A percentile compares a stretch with the other conserved stretches of the same genome.
Evolutionary conservation across 2,888 invertebrate genomes (phyloP).

Genomic region (Sesia bembeciformis): DNA sequence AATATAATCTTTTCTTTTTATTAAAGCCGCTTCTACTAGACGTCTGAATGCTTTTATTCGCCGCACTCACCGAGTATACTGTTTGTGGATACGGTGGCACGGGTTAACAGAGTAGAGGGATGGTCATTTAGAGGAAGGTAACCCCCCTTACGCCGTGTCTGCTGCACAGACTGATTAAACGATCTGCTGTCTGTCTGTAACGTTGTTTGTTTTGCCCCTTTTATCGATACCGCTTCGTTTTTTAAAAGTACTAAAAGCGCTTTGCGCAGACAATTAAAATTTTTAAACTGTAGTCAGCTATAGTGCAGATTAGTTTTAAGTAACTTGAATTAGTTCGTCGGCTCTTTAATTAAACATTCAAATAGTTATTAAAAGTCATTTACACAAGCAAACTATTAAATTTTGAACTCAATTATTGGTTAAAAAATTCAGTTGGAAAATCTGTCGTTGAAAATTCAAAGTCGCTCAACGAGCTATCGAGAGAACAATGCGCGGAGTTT

Average conservation of each 20-base stretch:
- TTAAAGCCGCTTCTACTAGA: slow-evolving; percentile 25
- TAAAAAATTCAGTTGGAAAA: no score
- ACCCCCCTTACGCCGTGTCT: slow-evolving; percentile 39
- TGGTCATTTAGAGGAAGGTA: slow-evolving; percentile 70
- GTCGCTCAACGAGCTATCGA: no score
- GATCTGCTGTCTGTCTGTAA: slow-evolving; percentile 54
- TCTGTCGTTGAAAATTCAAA: no score
- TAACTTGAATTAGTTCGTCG: no score
- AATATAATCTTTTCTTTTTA: no score
- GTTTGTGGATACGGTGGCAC: slow-evolving; percentile 69
- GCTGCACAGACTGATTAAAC: slow-evolving; percentile 67
- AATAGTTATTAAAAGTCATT: no score
- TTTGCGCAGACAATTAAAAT: neutral
- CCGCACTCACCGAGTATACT: slow-evolving; percentile 60
- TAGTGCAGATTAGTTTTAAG: no score
- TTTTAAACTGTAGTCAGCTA: no score
- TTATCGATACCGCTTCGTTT: slow-evolving; percentile 31
- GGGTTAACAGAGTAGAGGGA: slow-evolving; percentile 66
- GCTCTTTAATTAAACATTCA: no score
- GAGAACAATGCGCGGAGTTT: no score
- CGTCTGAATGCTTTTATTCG: slow-evolving; percentile 20
- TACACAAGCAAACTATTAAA: no score
- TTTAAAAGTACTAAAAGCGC: slow-evolving; percentile 7
- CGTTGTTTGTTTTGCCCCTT: slow-evolving; percentile 51
- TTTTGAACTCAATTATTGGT: no score